These are phyloP conservation scores for Cosmia pyralina DNA, from an alignment of 2,888 invertebrate genomes.

Conservation along the genomic window DNA sequence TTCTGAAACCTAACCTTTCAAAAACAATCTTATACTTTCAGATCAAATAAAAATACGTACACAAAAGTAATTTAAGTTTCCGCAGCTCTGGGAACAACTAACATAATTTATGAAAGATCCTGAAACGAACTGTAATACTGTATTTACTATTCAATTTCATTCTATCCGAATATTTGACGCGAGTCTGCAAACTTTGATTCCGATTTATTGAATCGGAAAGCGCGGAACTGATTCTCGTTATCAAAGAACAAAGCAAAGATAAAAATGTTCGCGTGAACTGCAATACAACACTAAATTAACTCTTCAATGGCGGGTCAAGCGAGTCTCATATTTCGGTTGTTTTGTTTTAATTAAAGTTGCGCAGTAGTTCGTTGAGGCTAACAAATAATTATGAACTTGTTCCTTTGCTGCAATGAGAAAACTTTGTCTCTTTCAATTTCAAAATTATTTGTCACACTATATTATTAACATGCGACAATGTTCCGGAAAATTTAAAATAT, in stretches of 20 bases:
- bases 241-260: slow-evolving; percentile 41
- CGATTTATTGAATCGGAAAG: slow-evolving; percentile 52
- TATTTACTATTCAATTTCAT: slow-evolving; percentile 54
- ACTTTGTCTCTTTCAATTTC: slow-evolving; percentile 77
- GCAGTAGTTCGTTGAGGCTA: slow-evolving; percentile 75
- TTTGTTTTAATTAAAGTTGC: slow-evolving; percentile 84
- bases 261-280: slow-evolving; percentile 46
- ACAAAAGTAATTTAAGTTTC: slow-evolving; percentile 54
- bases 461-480: slow-evolving; percentile 60
- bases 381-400: slow-evolving; percentile 86
- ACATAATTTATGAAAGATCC: slow-evolving; percentile 45
- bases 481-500: slow-evolving; percentile 47
- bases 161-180: slow-evolving; percentile 54
- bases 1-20: background rate
- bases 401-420: slow-evolving; percentile 82
- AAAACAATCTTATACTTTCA: slow-evolving; percentile 13
- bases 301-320: slow-evolving; percentile 78
- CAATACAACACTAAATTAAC: slow-evolving; percentile 71
- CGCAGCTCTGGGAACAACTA: slow-evolving; percentile 19
- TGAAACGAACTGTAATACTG: slow-evolving; percentile 38
- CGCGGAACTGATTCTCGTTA: slow-evolving; percentile 26
- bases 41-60: slow-evolving; percentile 31
- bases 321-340: slow-evolving; percentile 78
- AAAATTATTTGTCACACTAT: slow-evolving; percentile 71
- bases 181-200: slow-evolving; percentile 43